Percentiles rank a stretch among this genome's conserved stretches.
phyloP scores from a whole-genome alignment of 2,113 vertebrate species.

The Balaenoptera acutorostrata region DNA sequence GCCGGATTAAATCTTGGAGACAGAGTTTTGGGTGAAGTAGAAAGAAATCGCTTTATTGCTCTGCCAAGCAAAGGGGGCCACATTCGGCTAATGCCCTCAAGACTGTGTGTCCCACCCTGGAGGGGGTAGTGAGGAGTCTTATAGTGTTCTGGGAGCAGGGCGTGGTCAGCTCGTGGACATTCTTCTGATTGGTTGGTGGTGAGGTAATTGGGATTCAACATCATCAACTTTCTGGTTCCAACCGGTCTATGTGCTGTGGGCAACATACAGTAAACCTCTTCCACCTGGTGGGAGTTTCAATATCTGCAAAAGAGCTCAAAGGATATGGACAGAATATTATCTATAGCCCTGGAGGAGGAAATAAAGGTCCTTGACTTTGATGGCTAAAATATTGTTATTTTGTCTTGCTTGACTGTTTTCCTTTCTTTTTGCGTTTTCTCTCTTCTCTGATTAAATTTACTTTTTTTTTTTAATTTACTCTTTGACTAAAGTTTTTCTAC shows the following conservation, averaged over 20 bases:
- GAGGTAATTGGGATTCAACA: not conserved
- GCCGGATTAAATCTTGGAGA: not conserved
- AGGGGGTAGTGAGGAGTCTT: not conserved
- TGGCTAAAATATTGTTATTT: not conserved
- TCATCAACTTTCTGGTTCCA: not conserved
- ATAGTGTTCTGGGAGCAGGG: not conserved
- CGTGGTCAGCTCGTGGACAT: not conserved
- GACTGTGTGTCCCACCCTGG: not conserved
- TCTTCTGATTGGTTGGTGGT: not conserved
- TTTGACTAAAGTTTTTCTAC: not conserved
- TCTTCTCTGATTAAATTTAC: not conserved
- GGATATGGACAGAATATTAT: not conserved
- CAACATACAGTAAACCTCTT: not conserved
- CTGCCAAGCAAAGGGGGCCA: not conserved
- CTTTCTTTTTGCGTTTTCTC: not conserved
- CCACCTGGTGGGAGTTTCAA: not conserved
- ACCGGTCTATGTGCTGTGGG: not conserved
- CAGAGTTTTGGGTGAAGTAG: not conserved
- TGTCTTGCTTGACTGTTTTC: not conserved
- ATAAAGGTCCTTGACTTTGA: not conserved
- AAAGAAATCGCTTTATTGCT: not conserved
- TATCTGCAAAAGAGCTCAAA: not conserved
- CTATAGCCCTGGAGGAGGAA: not conserved
- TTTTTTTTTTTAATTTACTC: not conserved
- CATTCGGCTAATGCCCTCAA: not conserved